Evolutionary conservation across 2,797 vertebrate species (phyloP).

Genomic region (Amphiprion clarkii): DNA sequence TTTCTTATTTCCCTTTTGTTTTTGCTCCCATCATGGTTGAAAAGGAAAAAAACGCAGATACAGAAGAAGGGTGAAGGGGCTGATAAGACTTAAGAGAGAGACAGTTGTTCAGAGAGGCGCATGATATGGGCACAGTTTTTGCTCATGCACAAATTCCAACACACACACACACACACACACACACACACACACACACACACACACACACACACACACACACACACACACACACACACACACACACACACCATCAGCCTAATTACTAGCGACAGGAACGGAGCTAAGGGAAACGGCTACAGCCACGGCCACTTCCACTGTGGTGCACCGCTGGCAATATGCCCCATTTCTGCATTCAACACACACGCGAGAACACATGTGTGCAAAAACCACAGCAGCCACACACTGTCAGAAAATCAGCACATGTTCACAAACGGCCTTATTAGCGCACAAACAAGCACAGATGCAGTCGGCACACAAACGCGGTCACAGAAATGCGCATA

Average conservation of each 20-base stretch:
- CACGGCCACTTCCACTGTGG: conserved; percentile 72
- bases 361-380: conserved; percentile 14
- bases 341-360: conserved; percentile 68
- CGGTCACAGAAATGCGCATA: conserved; percentile 9
- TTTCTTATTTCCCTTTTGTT: conserved; percentile 8
- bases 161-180: conserved; percentile 37
- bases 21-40: conserved; percentile 41
- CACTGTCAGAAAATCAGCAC: conserved; percentile 25
- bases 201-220: conserved; percentile 24
- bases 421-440: neutral
- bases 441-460: conserved; percentile 8
- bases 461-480: neutral
- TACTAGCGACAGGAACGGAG: conserved; percentile 74
- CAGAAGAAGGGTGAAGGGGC: conserved; percentile 43
- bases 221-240: conserved; percentile 24
- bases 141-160: conserved; percentile 6
- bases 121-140: conserved; percentile 41
- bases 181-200: no score
- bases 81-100: conserved; percentile 51
- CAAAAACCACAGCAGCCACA: neutral
- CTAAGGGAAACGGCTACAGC: conserved; percentile 67
- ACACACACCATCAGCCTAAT: conserved; percentile 77
- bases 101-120: conserved; percentile 39
- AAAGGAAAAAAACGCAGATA: conserved; percentile 7
- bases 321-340: conserved; percentile 73